These are phyloP conservation scores for Vanessa atalanta DNA, from an alignment of 1,140 invertebrate genomes.

Conservation along the genomic window DNA sequence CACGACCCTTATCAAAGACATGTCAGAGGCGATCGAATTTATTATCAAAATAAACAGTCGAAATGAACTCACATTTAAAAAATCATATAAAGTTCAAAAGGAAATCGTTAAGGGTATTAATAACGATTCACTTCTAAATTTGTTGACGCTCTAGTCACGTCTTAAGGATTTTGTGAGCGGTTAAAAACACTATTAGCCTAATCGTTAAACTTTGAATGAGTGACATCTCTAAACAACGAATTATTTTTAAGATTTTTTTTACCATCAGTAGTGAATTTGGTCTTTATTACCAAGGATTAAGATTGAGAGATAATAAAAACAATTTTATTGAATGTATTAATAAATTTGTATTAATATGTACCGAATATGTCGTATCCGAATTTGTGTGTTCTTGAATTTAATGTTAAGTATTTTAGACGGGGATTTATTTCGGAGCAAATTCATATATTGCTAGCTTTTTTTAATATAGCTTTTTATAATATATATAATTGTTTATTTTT, in stretches of 20 bases:
- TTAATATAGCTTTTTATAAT: no score
- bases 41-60: conserved; percentile 57
- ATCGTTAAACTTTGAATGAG: conserved; percentile 79
- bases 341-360: conserved; percentile 59
- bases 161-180: conserved; percentile 76
- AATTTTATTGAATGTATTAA: conserved; percentile 16
- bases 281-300: conserved; percentile 33
- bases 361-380: conserved; percentile 61
- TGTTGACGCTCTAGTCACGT: conserved; percentile 77
- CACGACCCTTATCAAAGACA: neutral
- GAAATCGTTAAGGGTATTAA: conserved; percentile 64
- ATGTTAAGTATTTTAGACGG: conserved; percentile 70
- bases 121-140: conserved; percentile 74
- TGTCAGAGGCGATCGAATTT: conserved; percentile 37
- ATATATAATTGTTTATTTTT: no score
- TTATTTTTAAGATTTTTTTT: conserved; percentile 11
- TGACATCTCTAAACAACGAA: conserved; percentile 68
- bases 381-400: conserved; percentile 69
- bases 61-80: conserved; percentile 56
- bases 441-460: neutral
- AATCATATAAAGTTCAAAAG: conserved; percentile 72
- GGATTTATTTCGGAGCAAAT: conserved; percentile 52
- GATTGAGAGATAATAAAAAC: conserved; percentile 7
- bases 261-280: conserved; percentile 6
- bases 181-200: conserved; percentile 78